Evolutionary conservation across 2,113 vertebrate genomes (phyloP).

Genomic region (Ariopsis seemanni): DNA sequence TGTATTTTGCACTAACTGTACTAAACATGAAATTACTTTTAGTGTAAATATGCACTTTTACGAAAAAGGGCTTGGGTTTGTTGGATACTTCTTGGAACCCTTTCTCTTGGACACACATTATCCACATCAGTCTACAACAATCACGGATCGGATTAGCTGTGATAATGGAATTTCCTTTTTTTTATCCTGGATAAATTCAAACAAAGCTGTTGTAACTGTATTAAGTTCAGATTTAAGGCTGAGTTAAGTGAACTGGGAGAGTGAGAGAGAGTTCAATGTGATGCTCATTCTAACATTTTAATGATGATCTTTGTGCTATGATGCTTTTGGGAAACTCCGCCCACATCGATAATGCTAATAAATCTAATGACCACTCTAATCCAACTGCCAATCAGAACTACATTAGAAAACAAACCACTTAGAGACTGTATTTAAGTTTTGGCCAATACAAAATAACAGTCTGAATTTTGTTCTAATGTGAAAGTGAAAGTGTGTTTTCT

Average conservation of each 20-base stretch:
- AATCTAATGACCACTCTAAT: neutral
- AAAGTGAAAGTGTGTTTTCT: conserved; percentile 8
- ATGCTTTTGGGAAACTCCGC: too few species aligned
- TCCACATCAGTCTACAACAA: neutral
- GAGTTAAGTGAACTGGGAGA: neutral
- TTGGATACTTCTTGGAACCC: neutral
- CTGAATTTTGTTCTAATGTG: neutral
- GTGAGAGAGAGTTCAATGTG: neutral
- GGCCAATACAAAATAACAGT: neutral
- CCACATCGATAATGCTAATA: neutral
- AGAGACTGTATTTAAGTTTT: conserved; percentile 45
- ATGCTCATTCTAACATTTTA: neutral
- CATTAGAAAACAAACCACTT: neutral
- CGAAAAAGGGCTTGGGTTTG: neutral
- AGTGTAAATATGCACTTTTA: neutral
- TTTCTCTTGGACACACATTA: neutral
- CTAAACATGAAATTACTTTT: neutral
- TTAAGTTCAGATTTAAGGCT: neutral
- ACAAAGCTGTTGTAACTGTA: neutral
- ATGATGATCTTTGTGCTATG: neutral
- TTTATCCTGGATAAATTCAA: neutral
- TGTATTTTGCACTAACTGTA: neutral
- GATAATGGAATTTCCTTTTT: neutral
- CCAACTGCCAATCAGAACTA: conserved; percentile 58
- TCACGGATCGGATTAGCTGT: neutral